These are phyloP conservation scores for Dascillus cervinus DNA, from an alignment of 2,888 invertebrate species.

Conservation along the genomic window DNA sequence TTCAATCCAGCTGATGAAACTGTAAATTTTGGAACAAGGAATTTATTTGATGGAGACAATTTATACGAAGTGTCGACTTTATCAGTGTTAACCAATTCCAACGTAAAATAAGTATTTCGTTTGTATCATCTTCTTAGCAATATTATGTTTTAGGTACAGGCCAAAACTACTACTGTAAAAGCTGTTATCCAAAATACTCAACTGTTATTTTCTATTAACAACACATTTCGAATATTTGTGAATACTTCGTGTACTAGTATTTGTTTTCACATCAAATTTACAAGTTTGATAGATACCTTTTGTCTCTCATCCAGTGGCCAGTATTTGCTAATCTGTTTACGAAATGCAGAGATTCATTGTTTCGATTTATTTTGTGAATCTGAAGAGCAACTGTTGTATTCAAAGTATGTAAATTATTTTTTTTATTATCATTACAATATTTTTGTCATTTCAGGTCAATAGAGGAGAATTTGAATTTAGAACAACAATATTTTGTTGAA, in stretches of 20 bases:
- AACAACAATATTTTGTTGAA: no score
- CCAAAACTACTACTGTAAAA: conserved; percentile 11
- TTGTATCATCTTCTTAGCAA: no score
- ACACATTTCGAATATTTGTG: conserved; percentile 16
- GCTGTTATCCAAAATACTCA: no score
- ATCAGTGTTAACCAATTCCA: conserved; percentile 32
- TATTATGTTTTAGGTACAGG: no score
- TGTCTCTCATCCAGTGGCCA: conserved; percentile 15
- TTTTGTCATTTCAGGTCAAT: no score
- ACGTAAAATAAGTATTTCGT: no score
- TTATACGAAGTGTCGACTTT: conserved; percentile 46
- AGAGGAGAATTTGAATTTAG: no score
- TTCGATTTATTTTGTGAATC: no score
- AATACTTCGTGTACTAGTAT: conserved; percentile 15
- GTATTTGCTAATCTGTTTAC: conserved; percentile 17
- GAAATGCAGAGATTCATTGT: conserved; percentile 17
- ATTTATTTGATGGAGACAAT: conserved; percentile 38
- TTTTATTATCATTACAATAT: no score
- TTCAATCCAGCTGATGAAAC: conserved; percentile 47
- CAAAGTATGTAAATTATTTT: conserved; percentile 18
- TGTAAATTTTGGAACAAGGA: conserved; percentile 46
- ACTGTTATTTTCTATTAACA: conserved; percentile 17
- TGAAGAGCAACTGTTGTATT: conserved; percentile 10
- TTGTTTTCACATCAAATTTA: conserved; percentile 12
- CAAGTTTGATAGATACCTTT: conserved; percentile 16